phyloP scores from a whole-genome alignment of 2,113 vertebrate species.

The Spea bombifrons region DNA sequence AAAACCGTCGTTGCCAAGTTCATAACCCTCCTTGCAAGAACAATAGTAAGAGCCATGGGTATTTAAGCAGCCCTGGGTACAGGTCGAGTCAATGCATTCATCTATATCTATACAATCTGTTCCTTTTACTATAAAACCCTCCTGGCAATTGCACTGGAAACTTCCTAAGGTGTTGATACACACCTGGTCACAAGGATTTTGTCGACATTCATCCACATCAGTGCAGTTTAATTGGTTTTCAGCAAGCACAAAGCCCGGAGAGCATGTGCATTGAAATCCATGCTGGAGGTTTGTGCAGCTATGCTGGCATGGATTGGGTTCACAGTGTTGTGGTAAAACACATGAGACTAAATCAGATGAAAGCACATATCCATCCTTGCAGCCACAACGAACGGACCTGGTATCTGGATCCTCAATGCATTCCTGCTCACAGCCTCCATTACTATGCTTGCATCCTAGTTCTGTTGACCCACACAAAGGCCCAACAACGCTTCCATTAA shows the following conservation, averaged over 20 bases:
- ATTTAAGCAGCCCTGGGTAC: conserved; percentile 62
- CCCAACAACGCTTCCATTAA: conserved; percentile 6
- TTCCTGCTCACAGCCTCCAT: conserved; percentile 67
- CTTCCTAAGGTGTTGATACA: conserved; percentile 64
- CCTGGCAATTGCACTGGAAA: conserved; percentile 62
- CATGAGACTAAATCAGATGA: conserved; percentile 61
- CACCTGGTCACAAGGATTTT: conserved; percentile 51
- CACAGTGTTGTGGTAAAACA: conserved; percentile 55
- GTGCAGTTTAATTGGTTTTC: conserved; percentile 28
- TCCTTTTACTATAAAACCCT: conserved; percentile 54
- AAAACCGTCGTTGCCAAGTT: not conserved
- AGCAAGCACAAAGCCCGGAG: conserved; percentile 28
- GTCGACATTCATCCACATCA: conserved; percentile 35
- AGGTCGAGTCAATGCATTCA: conserved; percentile 55
- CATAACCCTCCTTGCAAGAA: conserved; percentile 51
- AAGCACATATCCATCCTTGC: conserved; percentile 58
- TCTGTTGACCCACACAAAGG: conserved; percentile 58
- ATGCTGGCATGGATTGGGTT: conserved; percentile 56
- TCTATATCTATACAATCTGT: conserved; percentile 60
- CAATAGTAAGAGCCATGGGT: conserved; percentile 59
- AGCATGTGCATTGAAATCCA: conserved; percentile 38
- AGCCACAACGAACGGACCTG: conserved; percentile 57
- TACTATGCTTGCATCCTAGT: conserved; percentile 53
- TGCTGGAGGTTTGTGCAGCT: conserved; percentile 5
- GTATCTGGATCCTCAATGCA: conserved; percentile 52